Base-by-base conservation (phyloP, 2,113 vertebrate genomes). In the Pelobates fuscus region DNA sequence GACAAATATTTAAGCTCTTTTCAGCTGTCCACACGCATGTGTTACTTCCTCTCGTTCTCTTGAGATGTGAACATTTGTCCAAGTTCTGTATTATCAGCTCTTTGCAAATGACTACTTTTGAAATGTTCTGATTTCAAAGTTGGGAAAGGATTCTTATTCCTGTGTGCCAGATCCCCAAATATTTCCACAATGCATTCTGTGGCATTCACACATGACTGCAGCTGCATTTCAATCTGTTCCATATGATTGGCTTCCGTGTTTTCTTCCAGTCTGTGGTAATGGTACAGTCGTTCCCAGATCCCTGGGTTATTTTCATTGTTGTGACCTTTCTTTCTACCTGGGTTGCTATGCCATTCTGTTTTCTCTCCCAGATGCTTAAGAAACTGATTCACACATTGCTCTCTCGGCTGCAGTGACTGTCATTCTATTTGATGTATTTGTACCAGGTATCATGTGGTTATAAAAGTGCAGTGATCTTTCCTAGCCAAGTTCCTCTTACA, bases 261-360 rank as follows among this genome's bases (percentile, higher is more conserved):
- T 87, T 78, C 78, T 80, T 80, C 76, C 78, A 8, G 18, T 79
- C 81, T 80, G 62, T 78, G 80, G 85, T 81, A 81, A 43, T 18
- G 64, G 83, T 81, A 79, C 80, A 8, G 78, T 85, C 70, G 37
- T 78, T 86, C 25, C 68, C 75, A 55, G 74, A 77, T 82, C 77
- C 83, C 84, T 77, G 82, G 78, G 81, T 79, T 76, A 84, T 81
- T 86, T 89, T 90, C 85, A 81, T 87, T 79, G 80, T 78, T 10
- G 3, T 86, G 85, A 86, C 85, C 85, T 89, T 90, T 89, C 77
- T 77, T 32, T 81, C 67, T 80, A 52, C 0, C 8, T 32, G 41
- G 85, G 82, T 71, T 71, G 27, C 67, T 66, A 84, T 80, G 15
- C 78, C 77, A 78, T 83, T 80, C 64, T 68, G 29, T 57, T 65